A percentile compares a stretch with the other conserved stretches of the same genome.
These are phyloP conservation scores for Sycobia sp. DNA, from an alignment of 1,140 invertebrate species.

Conservation along the genomic window DNA sequence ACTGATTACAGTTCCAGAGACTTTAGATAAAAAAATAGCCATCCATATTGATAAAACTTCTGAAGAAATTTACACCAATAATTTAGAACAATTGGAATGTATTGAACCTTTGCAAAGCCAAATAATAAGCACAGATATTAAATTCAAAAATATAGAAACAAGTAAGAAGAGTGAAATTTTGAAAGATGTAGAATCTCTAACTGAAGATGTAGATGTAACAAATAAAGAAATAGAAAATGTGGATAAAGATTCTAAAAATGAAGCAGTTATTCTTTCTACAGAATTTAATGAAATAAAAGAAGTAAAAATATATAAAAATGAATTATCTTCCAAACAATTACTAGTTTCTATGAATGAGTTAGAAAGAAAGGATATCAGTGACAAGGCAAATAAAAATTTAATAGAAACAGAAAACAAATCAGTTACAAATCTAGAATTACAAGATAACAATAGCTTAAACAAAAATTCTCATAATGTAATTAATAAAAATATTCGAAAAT, in stretches of 20 bases:
- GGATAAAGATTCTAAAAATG: not conserved
- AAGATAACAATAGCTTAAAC: not conserved
- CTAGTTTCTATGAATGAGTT: too few species aligned
- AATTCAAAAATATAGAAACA: not conserved
- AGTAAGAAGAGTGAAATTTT: not conserved
- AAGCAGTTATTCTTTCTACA: not conserved
- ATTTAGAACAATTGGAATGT: not conserved
- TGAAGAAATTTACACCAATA: not conserved
- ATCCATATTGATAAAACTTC: not conserved
- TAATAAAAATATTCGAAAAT: not conserved
- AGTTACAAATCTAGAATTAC: not conserved
- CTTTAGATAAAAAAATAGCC: not conserved
- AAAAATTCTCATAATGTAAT: not conserved
- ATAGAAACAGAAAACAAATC: not conserved
- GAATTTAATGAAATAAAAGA: not conserved
- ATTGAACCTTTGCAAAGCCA: not conserved
- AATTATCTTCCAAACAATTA: too few species aligned
- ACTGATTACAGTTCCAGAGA: not conserved
- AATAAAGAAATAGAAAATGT: not conserved
- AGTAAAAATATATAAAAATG: too few species aligned
- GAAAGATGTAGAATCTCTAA: slow-evolving; percentile 5
- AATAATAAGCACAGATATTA: not conserved
- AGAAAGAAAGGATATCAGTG: not conserved
- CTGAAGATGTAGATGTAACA: not conserved
- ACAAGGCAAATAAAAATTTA: not conserved